phyloP scores from a whole-genome alignment of 2,888 invertebrate genomes.

The Diplazon laetatorius region DNA sequence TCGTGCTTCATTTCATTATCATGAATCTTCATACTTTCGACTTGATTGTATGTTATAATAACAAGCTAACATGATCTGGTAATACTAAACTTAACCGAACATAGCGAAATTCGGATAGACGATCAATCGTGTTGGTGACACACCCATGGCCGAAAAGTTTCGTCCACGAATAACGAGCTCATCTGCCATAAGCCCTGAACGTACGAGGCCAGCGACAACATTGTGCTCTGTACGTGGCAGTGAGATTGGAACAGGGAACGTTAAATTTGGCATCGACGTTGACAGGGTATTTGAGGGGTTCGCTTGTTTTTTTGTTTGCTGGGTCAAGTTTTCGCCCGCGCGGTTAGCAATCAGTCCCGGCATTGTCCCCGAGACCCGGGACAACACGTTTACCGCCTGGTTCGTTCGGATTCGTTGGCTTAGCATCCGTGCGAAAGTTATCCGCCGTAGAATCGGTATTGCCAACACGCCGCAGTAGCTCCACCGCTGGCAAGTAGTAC shows the following conservation, averaged over 20 bases:
- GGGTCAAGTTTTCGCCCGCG: slow-evolving; percentile 77
- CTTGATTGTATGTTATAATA: not conserved
- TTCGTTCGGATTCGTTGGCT: slow-evolving; percentile 32
- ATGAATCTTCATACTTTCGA: not conserved
- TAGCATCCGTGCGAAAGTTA: slow-evolving; percentile 31
- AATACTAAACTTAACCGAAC: slow-evolving; percentile 61
- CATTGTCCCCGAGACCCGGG: slow-evolving; percentile 74
- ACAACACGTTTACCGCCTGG: slow-evolving; percentile 63
- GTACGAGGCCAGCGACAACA: no score
- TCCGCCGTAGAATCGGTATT: not conserved
- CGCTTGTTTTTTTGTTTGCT: slow-evolving; percentile 74
- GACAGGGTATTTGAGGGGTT: slow-evolving; percentile 72
- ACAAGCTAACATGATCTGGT: not conserved
- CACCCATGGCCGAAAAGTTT: no score
- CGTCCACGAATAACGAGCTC: no score
- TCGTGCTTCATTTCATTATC: slow-evolving; percentile 3
- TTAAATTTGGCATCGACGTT: slow-evolving; percentile 73
- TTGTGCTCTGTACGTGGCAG: no score
- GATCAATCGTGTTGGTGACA: no score
- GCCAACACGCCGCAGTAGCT: not conserved
- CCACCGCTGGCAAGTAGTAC: slow-evolving; percentile 23
- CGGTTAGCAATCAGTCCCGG: slow-evolving; percentile 78
- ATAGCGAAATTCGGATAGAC: no score
- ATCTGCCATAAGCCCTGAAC: no score
- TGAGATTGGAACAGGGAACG: no score